These are phyloP conservation scores for Marmota flaviventris DNA, from an alignment of 2,113 vertebrate genomes.

Conservation along the genomic window DNA sequence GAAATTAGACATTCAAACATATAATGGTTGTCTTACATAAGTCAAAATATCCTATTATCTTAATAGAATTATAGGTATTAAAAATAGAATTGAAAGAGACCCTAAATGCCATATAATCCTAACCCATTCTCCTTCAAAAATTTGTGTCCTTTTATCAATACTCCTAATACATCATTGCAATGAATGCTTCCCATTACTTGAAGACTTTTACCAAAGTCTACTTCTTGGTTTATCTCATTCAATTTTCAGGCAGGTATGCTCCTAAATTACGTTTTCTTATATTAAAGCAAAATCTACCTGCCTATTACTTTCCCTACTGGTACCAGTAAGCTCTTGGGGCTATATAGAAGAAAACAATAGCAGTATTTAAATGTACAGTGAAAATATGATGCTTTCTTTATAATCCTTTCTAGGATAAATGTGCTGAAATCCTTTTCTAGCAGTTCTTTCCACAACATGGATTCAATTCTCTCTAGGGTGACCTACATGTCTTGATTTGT, in stretches of 20 bases:
- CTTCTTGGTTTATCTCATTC: slow-evolving; percentile 3
- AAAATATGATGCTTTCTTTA: slow-evolving; percentile 6
- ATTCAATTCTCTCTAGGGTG: background rate
- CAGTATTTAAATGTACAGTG: background rate
- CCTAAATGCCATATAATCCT: background rate
- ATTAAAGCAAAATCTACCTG: background rate
- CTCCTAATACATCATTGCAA: background rate
- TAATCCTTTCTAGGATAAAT: background rate
- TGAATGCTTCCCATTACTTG: background rate
- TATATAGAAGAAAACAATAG: slow-evolving; percentile 24
- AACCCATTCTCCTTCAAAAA: background rate
- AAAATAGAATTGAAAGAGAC: slow-evolving; percentile 15
- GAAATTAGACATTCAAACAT: background rate
- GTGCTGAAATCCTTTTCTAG: background rate
- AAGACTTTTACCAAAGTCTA: background rate
- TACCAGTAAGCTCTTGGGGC: background rate
- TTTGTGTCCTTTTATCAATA: background rate
- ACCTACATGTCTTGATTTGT: background rate
- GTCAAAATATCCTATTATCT: background rate
- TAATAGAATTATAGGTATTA: slow-evolving; percentile 5
- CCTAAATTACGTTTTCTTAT: background rate
- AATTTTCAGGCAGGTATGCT: background rate
- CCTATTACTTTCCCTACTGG: background rate
- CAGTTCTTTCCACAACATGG: background rate
- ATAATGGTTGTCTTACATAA: background rate